phyloP scores from a whole-genome alignment of 2,797 vertebrate species.

The Gephyroberyx darwinii region DNA sequence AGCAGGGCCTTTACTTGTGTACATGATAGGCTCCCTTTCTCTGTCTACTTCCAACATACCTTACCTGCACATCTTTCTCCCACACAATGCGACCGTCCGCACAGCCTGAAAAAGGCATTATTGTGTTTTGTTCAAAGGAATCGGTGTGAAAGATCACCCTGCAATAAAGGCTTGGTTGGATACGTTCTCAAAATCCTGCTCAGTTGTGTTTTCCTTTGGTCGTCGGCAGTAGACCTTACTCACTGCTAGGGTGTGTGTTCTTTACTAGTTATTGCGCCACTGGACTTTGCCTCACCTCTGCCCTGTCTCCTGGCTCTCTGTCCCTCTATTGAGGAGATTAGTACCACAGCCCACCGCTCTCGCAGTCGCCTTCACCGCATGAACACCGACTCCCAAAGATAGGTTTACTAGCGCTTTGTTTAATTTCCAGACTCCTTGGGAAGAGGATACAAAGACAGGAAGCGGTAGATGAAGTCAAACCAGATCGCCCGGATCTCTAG shows the following conservation, averaged over 20 bases:
- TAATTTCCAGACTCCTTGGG: slow-evolving; percentile 55
- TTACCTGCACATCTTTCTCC: slow-evolving; percentile 26
- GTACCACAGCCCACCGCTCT: slow-evolving; percentile 64
- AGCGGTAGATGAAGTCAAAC: slow-evolving; percentile 54
- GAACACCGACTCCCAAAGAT: slow-evolving; percentile 44
- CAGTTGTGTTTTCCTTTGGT: slow-evolving; percentile 49
- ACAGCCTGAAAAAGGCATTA: slow-evolving; percentile 16
- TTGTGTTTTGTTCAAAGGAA: slow-evolving; percentile 18
- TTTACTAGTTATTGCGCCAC: slow-evolving; percentile 71
- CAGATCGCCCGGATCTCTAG: slow-evolving; percentile 41
- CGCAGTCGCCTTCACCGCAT: slow-evolving; percentile 55
- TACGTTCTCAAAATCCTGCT: slow-evolving; percentile 40
- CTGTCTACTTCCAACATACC: slow-evolving; percentile 30
- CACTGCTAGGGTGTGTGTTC: slow-evolving; percentile 76
- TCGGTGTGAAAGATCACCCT: neutral
- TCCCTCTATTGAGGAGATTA: slow-evolving; percentile 66
- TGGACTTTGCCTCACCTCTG: slow-evolving; percentile 80
- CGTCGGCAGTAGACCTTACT: slow-evolving; percentile 67
- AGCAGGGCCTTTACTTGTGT: slow-evolving; percentile 48
- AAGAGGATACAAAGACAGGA: slow-evolving; percentile 23
- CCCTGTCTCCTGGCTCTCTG: slow-evolving; percentile 62
- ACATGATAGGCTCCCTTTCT: slow-evolving; percentile 48
- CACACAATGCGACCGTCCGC: slow-evolving; percentile 6
- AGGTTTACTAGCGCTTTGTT: slow-evolving; percentile 52
- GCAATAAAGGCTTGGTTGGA: slow-evolving; percentile 15